Evolutionary conservation across 2,888 invertebrate species (phyloP), one percentile per base, ranked within the genome.

Genomic region (Anorthoa munda): DNA sequence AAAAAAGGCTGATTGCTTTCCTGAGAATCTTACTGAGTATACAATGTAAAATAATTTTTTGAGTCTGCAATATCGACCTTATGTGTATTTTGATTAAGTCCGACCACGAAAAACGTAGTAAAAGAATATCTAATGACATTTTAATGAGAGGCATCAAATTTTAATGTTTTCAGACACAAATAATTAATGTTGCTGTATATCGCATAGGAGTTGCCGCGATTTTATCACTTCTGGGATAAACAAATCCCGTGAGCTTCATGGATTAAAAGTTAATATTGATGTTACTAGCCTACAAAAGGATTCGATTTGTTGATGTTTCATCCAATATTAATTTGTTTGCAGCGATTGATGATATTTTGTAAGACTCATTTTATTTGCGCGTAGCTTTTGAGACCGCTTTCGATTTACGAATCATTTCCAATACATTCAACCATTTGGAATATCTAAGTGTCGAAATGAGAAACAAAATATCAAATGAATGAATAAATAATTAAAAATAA

Each of bases 211-310:
- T 51, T 60, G 51, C 11, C 45, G 31, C n/a, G n/a, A 66, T 71
- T 71, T 66, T 59, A 61, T 69, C 60, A 48, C 56, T 79, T 65
- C 23, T 1, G 79, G 83, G 69, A 70, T 79, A 17, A 13, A 39
- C 17, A 60, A 64, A 65, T 64, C 66, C 79, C 51, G 13, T n/a
- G 63, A 53, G 53, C 2, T 13, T 72, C 26, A 61, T 72, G n/a
- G 18, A 70, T 79, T 72, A 69, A 72, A 78, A 78, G 66, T 74
- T 64, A 60, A 69, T 69, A 64, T 51, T 15, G 26, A 58, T 61
- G 45, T 68, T 71, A 55, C 17, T 53, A 18, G 12, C 45, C 21
- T 60, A 50, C 12, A 11, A 66, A 56, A 60, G 59, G 63, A 67
- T 73, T 60, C 51, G 12, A 58, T 65, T 51, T 56, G 67, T 64